Evolutionary conservation across 2,888 invertebrate genomes (phyloP).

Genomic region (Nemotelus pantherinus): DNA sequence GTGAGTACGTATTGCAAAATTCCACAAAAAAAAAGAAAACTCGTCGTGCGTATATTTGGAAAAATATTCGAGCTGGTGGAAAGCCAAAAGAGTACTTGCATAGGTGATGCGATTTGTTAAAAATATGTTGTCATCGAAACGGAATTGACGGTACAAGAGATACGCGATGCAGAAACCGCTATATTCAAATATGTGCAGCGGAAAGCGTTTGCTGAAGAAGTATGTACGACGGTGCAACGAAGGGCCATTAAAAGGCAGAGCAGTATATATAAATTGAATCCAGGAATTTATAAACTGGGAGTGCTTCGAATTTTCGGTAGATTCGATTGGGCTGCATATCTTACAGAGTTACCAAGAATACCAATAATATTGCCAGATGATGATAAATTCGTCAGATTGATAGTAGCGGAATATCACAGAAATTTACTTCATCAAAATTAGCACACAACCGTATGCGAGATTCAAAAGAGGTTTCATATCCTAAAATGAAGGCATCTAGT

Average conservation of each 20-base stretch:
- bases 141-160: not conserved
- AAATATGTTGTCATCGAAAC: not conserved
- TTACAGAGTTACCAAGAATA: not conserved
- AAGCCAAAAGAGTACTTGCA: not conserved
- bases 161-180: not conserved
- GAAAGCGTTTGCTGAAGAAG: not conserved
- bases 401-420: no score
- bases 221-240: not conserved
- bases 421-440: no score
- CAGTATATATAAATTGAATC: not conserved
- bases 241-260: not conserved
- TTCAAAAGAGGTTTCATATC: no score
- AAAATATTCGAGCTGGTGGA: not conserved
- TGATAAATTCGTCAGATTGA: no score
- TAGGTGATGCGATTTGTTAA: not conserved
- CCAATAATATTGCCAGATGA: no score
- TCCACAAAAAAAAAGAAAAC: no score
- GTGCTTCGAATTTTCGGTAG: slow-evolving; percentile 3
- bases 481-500: no score
- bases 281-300: not conserved
- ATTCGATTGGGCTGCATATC: not conserved
- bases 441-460: no score
- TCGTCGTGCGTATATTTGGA: no score
- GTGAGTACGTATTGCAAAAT: no score
- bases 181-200: not conserved